Conservation (phyloP, 2,888 invertebrate genomes). For the Escarpia spicata region DNA sequence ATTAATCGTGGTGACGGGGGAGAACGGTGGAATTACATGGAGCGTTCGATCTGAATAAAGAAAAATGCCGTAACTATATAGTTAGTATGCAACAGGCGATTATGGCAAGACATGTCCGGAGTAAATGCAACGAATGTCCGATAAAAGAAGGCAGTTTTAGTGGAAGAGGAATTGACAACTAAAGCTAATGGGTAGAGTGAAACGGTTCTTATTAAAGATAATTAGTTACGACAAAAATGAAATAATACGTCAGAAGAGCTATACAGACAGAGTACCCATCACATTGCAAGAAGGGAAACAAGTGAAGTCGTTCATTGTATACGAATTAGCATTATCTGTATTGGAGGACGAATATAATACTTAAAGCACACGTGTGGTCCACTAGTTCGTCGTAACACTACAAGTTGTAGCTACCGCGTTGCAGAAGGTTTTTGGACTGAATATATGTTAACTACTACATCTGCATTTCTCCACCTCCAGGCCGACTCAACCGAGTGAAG, state of each 20-base stretch:
- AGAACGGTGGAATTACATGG: no score
- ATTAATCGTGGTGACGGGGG: no score
- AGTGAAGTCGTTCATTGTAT: background rate
- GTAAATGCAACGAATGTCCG: background rate
- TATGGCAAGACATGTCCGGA: background rate
- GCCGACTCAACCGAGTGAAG: constrained; percentile 20
- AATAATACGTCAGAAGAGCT: background rate
- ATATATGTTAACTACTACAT: background rate
- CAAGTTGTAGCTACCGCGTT: background rate
- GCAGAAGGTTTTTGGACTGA: background rate
- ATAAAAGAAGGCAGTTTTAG: background rate
- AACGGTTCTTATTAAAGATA: background rate
- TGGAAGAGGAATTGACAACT: background rate
- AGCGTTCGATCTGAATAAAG: no score
- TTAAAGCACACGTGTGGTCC: background rate
- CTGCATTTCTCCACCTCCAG: background rate
- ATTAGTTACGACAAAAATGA: background rate
- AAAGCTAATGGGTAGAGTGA: background rate
- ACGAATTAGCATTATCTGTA: background rate
- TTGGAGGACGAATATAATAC: background rate
- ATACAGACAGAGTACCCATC: background rate
- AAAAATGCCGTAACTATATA: no score
- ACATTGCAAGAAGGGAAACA: background rate
- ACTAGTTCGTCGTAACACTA: background rate
- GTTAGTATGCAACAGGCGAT: background rate